phyloP scores from a whole-genome alignment of 2,888 invertebrate species.

The Itoplectis maculator region DNA sequence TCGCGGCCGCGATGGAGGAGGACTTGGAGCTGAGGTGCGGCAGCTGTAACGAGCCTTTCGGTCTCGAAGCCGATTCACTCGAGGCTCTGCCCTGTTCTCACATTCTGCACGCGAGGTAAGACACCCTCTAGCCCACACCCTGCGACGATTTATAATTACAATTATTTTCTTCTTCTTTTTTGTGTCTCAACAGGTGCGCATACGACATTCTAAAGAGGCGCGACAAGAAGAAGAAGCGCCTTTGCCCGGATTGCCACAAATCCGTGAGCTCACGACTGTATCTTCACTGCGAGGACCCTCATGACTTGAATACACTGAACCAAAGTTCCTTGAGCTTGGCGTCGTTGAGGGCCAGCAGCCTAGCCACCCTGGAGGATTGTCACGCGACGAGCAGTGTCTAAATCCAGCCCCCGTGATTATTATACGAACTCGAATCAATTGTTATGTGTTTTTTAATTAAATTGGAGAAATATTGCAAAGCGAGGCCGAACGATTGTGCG shows the following conservation, averaged over 20 bases:
- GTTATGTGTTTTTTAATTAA: conserved; percentile 41
- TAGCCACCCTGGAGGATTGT: conserved; percentile 83
- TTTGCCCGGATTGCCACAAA: conserved; percentile 90
- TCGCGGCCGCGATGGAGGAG: conserved; percentile 88
- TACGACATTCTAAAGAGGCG: conserved; percentile 88
- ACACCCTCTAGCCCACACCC: conserved; percentile 28
- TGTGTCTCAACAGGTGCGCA: conserved; percentile 86
- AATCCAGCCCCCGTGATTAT: conserved; percentile 51
- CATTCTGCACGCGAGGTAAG: conserved; percentile 93
- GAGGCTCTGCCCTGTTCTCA: conserved; percentile 95
- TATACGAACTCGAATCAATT: conserved; percentile 59
- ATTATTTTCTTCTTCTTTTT: conserved; percentile 3
- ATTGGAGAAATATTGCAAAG: conserved; percentile 10
- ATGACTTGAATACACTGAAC: conserved; percentile 82
- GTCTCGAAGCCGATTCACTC: conserved; percentile 89
- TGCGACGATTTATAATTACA: conserved; percentile 71
- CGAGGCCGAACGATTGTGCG: conserved; percentile 12
- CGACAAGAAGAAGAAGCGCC: conserved; percentile 88
- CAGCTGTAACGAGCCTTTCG: conserved; percentile 92
- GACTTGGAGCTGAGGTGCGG: conserved; percentile 93
- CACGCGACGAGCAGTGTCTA: conserved; percentile 84
- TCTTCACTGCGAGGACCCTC: conserved; percentile 85
- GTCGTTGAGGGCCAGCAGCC: conserved; percentile 83
- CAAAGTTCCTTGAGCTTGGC: conserved; percentile 85
- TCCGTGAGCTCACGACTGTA: conserved; percentile 89